These are phyloP conservation scores for Ceratitis capitata DNA, from an alignment of 1,140 invertebrate genomes.

Conservation along the genomic window DNA sequence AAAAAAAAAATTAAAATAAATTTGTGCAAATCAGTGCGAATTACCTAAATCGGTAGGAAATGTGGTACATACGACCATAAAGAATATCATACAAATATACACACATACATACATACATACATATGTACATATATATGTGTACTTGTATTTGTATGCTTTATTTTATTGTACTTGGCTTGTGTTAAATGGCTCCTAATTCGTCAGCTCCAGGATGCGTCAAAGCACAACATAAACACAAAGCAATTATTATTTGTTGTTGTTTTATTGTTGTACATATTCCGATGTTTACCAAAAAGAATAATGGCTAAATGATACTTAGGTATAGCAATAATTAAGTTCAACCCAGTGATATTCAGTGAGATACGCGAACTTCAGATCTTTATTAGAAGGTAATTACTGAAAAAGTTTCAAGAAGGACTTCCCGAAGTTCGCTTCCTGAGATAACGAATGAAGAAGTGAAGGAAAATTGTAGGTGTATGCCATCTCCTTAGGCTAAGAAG, in stretches of 20 bases:
- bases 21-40: slow-evolving; percentile 20
- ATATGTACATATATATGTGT: not conserved
- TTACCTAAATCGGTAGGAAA: not conserved
- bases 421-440: no score
- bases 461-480: no score
- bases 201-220: not conserved
- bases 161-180: not conserved
- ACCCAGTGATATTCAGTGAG: no score
- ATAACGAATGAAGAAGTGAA: no score
- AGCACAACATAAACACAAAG: slow-evolving; percentile 30
- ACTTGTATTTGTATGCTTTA: not conserved
- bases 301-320: not conserved
- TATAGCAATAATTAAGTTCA: not conserved
- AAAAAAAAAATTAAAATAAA: slow-evolving; percentile 16
- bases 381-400: not conserved
- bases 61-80: no score
- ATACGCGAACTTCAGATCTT: no score
- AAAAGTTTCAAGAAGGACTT: not conserved
- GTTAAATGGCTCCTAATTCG: slow-evolving; percentile 12
- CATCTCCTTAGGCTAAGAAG: no score
- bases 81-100: not conserved
- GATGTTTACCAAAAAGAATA: not conserved
- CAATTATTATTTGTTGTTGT: not conserved
- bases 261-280: not conserved
- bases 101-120: not conserved